Evolutionary conservation across 1,140 invertebrate species (phyloP).

Genomic region (Drosophila pseudoananassae): DNA sequence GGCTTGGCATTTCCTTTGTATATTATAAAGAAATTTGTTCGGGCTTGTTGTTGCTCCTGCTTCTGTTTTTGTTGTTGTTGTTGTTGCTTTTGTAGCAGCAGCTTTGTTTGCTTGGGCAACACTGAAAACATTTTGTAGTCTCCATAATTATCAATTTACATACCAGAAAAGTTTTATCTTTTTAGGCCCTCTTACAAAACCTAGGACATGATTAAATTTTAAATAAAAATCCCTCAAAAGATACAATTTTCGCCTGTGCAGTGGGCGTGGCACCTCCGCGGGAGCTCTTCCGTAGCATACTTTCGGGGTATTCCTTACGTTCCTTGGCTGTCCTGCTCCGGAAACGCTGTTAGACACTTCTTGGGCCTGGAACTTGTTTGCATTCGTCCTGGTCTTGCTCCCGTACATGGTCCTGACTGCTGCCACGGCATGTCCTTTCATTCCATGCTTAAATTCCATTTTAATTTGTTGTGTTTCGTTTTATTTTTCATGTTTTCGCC

Average conservation of each 20-base stretch:
- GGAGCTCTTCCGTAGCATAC: conserved; percentile 54
- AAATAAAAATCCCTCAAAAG: background rate
- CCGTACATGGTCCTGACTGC: conserved; percentile 18
- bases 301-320: conserved; percentile 50
- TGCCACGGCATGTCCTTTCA: conserved; percentile 32
- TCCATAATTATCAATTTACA: conserved; percentile 1
- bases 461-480: conserved; percentile 69
- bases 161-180: background rate
- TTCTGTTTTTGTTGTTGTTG: conserved; percentile 44
- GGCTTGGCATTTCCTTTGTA: conserved; percentile 78
- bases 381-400: conserved; percentile 25
- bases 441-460: conserved; percentile 68
- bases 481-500: conserved; percentile 32
- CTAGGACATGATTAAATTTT: background rate
- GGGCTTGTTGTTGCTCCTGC: conserved; percentile 24
- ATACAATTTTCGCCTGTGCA: conserved; percentile 10
- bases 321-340: conserved; percentile 11
- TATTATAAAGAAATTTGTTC: conserved; percentile 80
- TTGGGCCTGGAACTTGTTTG: conserved; percentile 50
- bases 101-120: conserved; percentile 21
- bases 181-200: background rate
- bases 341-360: conserved; percentile 44
- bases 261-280: conserved; percentile 15
- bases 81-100: conserved; percentile 13
- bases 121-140: conserved; percentile 7